Evolutionary conservation across 2,797 vertebrate species (phyloP).

Genomic region (Nyctibius grandis): DNA sequence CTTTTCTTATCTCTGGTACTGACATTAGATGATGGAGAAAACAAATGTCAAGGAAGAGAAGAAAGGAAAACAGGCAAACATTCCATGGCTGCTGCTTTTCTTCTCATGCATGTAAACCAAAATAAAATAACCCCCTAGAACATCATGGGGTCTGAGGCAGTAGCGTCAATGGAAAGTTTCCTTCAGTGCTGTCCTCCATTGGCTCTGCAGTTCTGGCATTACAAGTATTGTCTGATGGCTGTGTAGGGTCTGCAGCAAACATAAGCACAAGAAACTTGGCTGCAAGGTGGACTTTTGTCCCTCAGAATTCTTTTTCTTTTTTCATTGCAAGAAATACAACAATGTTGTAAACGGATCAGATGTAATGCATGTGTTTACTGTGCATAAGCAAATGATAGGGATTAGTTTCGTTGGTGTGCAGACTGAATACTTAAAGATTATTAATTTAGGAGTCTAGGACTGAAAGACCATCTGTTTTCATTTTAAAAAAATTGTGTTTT

Average conservation of each 20-base stretch:
- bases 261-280: neutral
- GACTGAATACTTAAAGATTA: neutral
- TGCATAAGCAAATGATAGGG: neutral
- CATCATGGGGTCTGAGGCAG: fast-evolving
- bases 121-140: neutral
- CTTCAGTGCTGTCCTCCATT: neutral
- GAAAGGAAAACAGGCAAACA: neutral
- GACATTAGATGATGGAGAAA: neutral
- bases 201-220: neutral
- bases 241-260: neutral
- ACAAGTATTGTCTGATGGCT: neutral
- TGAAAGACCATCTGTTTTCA: neutral
- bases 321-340: neutral
- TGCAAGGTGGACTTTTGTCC: neutral
- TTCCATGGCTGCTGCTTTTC: neutral
- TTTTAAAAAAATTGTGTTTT: neutral
- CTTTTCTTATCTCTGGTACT: neutral
- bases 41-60: neutral
- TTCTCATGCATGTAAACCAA: neutral
- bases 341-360: neutral
- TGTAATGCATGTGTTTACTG: neutral
- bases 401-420: neutral
- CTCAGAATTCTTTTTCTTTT: neutral
- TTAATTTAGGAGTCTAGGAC: neutral
- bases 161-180: neutral